These are phyloP conservation scores for Rotaria sp. DNA, from an alignment of 2,888 invertebrate genomes.

Conservation along the genomic window DNA sequence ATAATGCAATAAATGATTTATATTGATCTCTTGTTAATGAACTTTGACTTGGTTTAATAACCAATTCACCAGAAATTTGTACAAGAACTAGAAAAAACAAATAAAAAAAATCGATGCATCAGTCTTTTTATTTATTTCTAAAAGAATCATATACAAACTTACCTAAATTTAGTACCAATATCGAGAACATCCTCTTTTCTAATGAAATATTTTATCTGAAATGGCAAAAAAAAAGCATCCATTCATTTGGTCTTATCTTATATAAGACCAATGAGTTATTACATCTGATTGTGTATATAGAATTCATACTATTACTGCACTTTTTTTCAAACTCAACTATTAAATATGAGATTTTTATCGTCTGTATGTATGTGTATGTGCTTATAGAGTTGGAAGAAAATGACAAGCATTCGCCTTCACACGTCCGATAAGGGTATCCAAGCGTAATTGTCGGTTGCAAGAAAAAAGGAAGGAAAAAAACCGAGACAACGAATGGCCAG, in stretches of 20 bases:
- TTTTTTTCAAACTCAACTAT: not conserved
- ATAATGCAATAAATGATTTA: slow-evolving; percentile 12
- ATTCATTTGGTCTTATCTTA: not conserved
- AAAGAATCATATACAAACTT: not conserved
- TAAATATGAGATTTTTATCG: not conserved
- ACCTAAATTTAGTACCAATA: not conserved
- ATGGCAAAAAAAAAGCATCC: not conserved
- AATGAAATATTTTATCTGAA: not conserved
- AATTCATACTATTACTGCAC: not conserved
- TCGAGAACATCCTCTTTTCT: not conserved
- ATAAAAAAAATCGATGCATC: not conserved
- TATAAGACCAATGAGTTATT: not conserved
- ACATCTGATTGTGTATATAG: not conserved
- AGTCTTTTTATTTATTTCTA: not conserved
- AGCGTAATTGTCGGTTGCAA: not conserved
- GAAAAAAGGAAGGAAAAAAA: not conserved
- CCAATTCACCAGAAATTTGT: not conserved
- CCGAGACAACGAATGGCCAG: not conserved
- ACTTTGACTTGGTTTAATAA: slow-evolving; percentile 16
- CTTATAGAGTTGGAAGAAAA: not conserved
- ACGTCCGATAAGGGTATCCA: not conserved
- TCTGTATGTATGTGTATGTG: not conserved
- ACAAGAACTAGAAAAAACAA: not conserved
- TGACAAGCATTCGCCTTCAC: not conserved
- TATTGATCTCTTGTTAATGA: slow-evolving; percentile 14